Evolutionary conservation across 2,113 vertebrate species (phyloP), one percentile per base, ranked within the genome.

Genomic region (Oceanodroma tethys): DNA sequence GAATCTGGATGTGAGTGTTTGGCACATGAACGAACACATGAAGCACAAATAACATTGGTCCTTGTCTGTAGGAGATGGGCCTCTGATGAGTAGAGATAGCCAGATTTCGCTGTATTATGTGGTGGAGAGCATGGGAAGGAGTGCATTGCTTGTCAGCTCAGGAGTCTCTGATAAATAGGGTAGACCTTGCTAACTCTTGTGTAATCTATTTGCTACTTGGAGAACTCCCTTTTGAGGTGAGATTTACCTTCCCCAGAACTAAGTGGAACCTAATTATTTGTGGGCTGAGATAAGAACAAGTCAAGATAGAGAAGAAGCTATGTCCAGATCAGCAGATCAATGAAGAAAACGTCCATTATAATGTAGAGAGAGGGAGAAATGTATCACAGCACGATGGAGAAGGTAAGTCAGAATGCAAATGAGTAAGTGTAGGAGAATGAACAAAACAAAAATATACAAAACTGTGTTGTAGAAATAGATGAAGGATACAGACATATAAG

Each of bases 21-120:
- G 80, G n/a, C 68, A 55, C 11, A 19, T 1, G 3, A 70, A 60
- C 0, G 2, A 73, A n/a, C 18, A 21, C 16, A 63, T 4, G 40
- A 63, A 92, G 42, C 17, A 62, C 17, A 63, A 21, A 65, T 32
- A 76, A 26, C 8, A 4, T 27, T 74, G 42, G 9, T 55, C 56
- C 25, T 72, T 88, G 18, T 15, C 38, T 86, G 34, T 27, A 52
- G 83, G 56, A 92, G 43, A 52, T 84, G 40, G 34, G 34, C 17
- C 52, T 83, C 34, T 48, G 53, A 38, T 38, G 42, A 47, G 32
- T 16, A 56, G 29, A 60, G 13, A 47, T 18, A 25, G 5, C 2
- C 45, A 92, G 34, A 53, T 55, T 76, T 78, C 4, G 1, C 38
- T 81, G 10, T 52, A 36, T 63, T 19, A 1, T 60, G 53, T 53